phyloP scores from a whole-genome alignment of 2,888 invertebrate genomes.

The Sminthurinus aureus region DNA sequence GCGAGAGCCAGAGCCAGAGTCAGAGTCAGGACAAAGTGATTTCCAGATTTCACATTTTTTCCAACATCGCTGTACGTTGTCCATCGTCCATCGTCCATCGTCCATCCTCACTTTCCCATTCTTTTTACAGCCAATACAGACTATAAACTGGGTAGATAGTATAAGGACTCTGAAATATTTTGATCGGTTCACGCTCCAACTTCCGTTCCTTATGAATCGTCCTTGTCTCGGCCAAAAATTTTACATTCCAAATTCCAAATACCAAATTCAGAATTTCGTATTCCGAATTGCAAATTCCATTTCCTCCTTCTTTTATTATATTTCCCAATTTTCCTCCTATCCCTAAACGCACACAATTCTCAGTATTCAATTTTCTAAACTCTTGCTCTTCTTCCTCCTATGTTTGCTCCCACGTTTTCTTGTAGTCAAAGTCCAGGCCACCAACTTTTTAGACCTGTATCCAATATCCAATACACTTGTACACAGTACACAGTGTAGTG shows the following conservation, averaged over 20 bases:
- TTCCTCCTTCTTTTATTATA: background rate
- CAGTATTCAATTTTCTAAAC: too few relatives aligned
- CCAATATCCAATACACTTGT: too few relatives aligned
- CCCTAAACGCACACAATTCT: background rate
- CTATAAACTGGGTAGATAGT: too few relatives aligned
- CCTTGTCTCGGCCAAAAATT: background rate
- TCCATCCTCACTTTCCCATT: background rate
- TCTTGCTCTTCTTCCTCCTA: background rate
- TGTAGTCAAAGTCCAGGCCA: too few relatives aligned
- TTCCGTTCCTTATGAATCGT: background rate
- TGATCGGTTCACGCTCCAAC: background rate
- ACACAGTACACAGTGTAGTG: too few relatives aligned
- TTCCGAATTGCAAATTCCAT: slow-evolving; percentile 2
- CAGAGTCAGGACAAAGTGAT: background rate
- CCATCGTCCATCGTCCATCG: background rate
- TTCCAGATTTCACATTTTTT: background rate
- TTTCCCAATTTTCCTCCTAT: background rate
- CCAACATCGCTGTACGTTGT: background rate
- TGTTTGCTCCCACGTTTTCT: background rate
- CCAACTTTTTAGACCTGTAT: too few relatives aligned
- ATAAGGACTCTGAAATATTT: background rate
- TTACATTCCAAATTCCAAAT: too few relatives aligned
- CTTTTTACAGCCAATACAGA: background rate
- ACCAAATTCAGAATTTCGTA: background rate
- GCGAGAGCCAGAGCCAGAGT: background rate